Base-by-base conservation (phyloP, 2,113 vertebrate species). In the Poeciliopsis occidentalis region DNA sequence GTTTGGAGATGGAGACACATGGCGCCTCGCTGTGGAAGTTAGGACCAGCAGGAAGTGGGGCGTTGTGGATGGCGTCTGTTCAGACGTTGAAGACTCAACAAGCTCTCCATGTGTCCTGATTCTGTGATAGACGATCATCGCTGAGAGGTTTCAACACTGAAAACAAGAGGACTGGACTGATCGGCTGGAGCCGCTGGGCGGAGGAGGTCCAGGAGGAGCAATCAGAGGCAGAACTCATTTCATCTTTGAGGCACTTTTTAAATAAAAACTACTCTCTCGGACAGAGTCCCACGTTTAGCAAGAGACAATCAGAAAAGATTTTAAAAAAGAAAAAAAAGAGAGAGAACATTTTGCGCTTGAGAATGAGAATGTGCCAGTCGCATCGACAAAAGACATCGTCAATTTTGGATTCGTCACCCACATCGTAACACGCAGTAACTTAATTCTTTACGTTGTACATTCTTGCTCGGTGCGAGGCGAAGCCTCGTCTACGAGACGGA, bases 331-430 rank as follows among this genome's bases (percentile, higher is more conserved):
- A 86, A 86, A 83, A n/a, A 63, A 64, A 88, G 7, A 37, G 10
- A 11, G 10, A 37, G 12, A 41, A 13, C 39, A 12, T 12, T 41
- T 41, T 57, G 51, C 2, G 47, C 83, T 81, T 68, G 79, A 51
- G 57, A 83, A 88, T 87, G 81, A 87, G 92, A 90, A 94, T 91
- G 92, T 94, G 95, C 92, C 95, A 86, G 92, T 85, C 93, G 92
- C 88, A 87, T 94, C 91, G 85, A 95, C 95, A 95, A 94, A 96
- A 97, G 95, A 96, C 95, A 96, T 95, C 87, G 77, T 91, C 92
- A 93, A 94, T 94, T 92, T 87, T 84, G 76, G 86, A 88, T 78
- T 87, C 89, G 94, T 92, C 92, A 92, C 91, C 89, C 90, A 92
- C 91, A 89, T 76, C 91, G 92, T 92, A 65, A 72, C 88, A 91